A percentile compares a stretch with the other conserved stretches of the same genome.
Conservation (phyloP, 2,113 vertebrate genomes). For the Xiphorhynchus elegans region DNA sequence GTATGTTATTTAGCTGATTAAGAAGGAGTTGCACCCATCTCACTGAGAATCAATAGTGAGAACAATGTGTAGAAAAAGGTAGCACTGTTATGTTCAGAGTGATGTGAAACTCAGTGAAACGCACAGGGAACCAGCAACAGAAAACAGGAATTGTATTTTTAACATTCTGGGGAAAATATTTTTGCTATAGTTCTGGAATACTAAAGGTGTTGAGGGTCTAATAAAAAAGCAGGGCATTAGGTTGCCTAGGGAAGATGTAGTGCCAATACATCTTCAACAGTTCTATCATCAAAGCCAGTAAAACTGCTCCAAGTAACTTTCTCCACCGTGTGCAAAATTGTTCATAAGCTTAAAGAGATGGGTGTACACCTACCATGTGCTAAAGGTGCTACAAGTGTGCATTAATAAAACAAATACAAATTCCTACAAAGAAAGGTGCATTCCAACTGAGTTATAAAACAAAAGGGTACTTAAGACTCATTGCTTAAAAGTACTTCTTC, state of each 20-base stretch:
- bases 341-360: background rate
- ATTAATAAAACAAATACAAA: background rate
- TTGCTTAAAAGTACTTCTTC: background rate
- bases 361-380: background rate
- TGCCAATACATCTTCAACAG: background rate
- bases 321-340: background rate
- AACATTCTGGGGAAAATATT: background rate
- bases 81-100: background rate
- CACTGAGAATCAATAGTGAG: background rate
- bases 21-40: background rate
- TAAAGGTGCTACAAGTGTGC: background rate
- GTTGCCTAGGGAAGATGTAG: background rate
- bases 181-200: background rate
- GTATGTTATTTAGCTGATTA: background rate
- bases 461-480: background rate
- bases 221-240: background rate
- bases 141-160: background rate
- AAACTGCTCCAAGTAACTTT: background rate
- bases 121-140: background rate
- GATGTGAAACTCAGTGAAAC: background rate
- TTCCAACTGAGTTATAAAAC: background rate
- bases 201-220: background rate
- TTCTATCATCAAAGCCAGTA: background rate
- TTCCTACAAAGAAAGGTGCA: background rate
- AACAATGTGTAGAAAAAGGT: background rate